phyloP scores from a whole-genome alignment of 2,888 invertebrate genomes.

The Lycia hirtaria region DNA sequence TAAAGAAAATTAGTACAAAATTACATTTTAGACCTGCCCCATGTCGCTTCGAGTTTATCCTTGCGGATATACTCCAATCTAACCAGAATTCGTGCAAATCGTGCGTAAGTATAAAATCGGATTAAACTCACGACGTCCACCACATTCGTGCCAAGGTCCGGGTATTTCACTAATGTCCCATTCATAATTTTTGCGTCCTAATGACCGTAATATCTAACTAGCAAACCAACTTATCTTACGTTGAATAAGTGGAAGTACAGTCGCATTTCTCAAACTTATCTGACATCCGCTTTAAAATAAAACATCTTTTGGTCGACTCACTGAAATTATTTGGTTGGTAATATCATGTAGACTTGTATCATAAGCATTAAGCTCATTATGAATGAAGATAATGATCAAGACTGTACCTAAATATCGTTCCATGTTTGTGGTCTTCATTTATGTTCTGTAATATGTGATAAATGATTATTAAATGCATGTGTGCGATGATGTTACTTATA shows the following conservation, averaged over 20 bases:
- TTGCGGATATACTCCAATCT: neutral
- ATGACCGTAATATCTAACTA: slow-evolving; percentile 7
- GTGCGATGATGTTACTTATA: neutral
- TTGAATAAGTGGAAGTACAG: neutral
- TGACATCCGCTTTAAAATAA: neutral
- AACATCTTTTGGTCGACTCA: neutral
- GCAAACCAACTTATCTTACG: neutral
- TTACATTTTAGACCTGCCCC: no score
- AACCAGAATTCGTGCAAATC: slow-evolving; percentile 5
- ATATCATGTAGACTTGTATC: neutral
- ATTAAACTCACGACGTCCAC: slow-evolving; percentile 35
- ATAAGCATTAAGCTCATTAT: slow-evolving; percentile 7
- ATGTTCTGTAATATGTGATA: slow-evolving; percentile 1
- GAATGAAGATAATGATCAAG: slow-evolving; percentile 11
- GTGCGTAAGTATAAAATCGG: slow-evolving; percentile 32
- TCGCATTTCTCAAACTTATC: neutral
- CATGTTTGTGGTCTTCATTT: neutral
- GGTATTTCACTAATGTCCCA: slow-evolving; percentile 40
- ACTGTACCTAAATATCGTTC: neutral
- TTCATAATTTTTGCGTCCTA: slow-evolving; percentile 35
- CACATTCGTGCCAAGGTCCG: slow-evolving; percentile 42
- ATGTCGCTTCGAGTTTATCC: neutral
- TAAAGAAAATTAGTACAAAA: no score
- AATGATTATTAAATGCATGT: slow-evolving; percentile 3
- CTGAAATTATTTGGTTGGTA: neutral